Conservation (phyloP, 1,140 invertebrate species). For the Hesperophylax magnus region DNA sequence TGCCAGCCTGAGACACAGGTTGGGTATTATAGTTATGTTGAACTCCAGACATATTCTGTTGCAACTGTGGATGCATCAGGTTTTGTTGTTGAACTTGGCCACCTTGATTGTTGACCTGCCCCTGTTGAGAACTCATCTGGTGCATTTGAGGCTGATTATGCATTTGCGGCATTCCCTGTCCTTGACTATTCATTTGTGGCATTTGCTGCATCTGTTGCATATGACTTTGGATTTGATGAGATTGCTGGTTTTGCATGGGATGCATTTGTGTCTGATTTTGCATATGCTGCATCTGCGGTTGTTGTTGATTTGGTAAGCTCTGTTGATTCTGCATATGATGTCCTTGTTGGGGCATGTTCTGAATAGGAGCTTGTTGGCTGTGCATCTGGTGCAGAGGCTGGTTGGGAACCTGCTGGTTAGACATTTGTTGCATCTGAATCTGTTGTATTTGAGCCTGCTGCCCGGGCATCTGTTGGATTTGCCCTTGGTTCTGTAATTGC, state of each 20-base stretch:
- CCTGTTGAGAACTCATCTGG: conserved; percentile 59
- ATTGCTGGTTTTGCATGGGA: conserved; percentile 53
- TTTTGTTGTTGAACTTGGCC: conserved; percentile 63
- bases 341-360: conserved; percentile 69
- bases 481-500: conserved; percentile 64
- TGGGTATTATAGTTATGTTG: conserved; percentile 67
- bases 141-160: conserved; percentile 46
- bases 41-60: conserved; percentile 64
- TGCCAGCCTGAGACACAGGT: conserved; percentile 65
- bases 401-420: conserved; percentile 65
- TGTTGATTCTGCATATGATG: conserved; percentile 68
- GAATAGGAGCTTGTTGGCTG: conserved; percentile 66
- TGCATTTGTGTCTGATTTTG: conserved; percentile 62
- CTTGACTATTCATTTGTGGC: conserved; percentile 63
- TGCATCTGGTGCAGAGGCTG: conserved; percentile 66
- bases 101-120: conserved; percentile 66
- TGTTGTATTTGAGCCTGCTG: conserved; percentile 69
- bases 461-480: conserved; percentile 67
- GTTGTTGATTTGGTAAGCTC: conserved; percentile 39
- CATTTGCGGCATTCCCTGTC: conserved; percentile 69
- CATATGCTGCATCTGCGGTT: conserved; percentile 67
- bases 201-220: conserved; percentile 70
- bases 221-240: conserved; percentile 66
- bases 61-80: conserved; percentile 69
- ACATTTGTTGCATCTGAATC: conserved; percentile 65